These are phyloP conservation scores for Drosophila subobscura DNA, from an alignment of 1,140 invertebrate genomes.

Conservation along the genomic window DNA sequence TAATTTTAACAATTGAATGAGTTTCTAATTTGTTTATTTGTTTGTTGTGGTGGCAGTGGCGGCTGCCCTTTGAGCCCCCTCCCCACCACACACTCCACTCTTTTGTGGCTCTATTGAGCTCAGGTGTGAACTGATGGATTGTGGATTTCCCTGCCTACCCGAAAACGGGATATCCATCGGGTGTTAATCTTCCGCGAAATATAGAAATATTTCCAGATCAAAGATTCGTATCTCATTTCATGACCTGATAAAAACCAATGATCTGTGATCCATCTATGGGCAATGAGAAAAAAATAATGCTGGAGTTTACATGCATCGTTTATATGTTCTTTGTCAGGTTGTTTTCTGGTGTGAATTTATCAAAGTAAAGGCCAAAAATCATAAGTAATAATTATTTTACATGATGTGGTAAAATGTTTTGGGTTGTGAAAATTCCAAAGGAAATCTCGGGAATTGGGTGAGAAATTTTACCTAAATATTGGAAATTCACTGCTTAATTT, in stretches of 20 bases:
- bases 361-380: background rate
- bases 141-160: no score
- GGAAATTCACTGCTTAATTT: no score
- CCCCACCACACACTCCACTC: no score
- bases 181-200: slow-evolving; percentile 57
- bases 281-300: background rate
- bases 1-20: slow-evolving; percentile 42
- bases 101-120: slow-evolving; percentile 38
- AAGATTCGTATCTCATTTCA: slow-evolving; percentile 19
- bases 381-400: slow-evolving; percentile 10
- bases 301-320: slow-evolving; percentile 8
- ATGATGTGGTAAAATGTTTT: background rate
- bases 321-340: slow-evolving; percentile 7
- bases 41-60: slow-evolving; percentile 21
- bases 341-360: slow-evolving; percentile 8
- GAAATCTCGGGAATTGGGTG: no score
- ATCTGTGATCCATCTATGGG: slow-evolving; percentile 35
- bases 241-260: slow-evolving; percentile 43
- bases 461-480: no score
- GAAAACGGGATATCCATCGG: background rate
- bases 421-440: no score
- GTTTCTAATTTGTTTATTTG: slow-evolving; percentile 46
- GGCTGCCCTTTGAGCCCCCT: slow-evolving; percentile 42
- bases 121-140: slow-evolving; percentile 48
- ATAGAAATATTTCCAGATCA: slow-evolving; percentile 40